Percentiles rank a stretch among this genome's conserved stretches.
phyloP scores from a whole-genome alignment of 2,797 vertebrate species.

The Sebastes vulpes region DNA sequence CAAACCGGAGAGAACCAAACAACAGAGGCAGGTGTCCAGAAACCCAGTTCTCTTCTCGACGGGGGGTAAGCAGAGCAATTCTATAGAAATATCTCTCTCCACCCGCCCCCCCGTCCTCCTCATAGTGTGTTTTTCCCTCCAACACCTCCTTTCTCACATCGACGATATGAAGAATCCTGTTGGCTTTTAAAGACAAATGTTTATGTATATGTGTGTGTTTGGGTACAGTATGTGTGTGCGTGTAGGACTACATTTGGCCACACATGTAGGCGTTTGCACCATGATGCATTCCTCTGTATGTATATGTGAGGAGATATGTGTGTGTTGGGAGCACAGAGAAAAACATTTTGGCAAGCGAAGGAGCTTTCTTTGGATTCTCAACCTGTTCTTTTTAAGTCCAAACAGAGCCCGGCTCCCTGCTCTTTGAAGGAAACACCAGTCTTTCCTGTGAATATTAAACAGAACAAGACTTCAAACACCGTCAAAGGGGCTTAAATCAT shows the following conservation, averaged over 20 bases:
- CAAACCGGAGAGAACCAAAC: slow-evolving; percentile 69
- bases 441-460: slow-evolving; percentile 78
- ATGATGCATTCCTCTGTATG: slow-evolving; percentile 2
- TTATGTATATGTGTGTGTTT: slow-evolving; percentile 1
- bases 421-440: slow-evolving; percentile 57
- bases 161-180: slow-evolving; percentile 45
- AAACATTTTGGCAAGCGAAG: slow-evolving; percentile 23
- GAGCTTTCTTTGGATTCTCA: slow-evolving; percentile 42
- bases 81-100: slow-evolving; percentile 45
- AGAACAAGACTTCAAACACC: slow-evolving; percentile 76
- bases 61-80: slow-evolving; percentile 74
- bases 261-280: not conserved
- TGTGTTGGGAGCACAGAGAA: not conserved
- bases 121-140: slow-evolving; percentile 11
- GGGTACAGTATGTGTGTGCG: not conserved
- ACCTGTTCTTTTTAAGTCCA: slow-evolving; percentile 66
- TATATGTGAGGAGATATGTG: not conserved
- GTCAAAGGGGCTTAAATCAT: slow-evolving; percentile 73
- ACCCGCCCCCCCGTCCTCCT: slow-evolving; percentile 2
- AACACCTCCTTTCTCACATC: slow-evolving; percentile 20
- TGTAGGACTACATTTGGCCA: slow-evolving; percentile 7
- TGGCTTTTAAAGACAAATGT: slow-evolving; percentile 41
- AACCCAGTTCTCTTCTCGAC: slow-evolving; percentile 63
- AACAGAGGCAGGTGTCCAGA: slow-evolving; percentile 75
- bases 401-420: slow-evolving; percentile 55